Base-by-base conservation (phyloP, 2,113 vertebrate genomes). In the Protomyctophum bolini region DNA sequence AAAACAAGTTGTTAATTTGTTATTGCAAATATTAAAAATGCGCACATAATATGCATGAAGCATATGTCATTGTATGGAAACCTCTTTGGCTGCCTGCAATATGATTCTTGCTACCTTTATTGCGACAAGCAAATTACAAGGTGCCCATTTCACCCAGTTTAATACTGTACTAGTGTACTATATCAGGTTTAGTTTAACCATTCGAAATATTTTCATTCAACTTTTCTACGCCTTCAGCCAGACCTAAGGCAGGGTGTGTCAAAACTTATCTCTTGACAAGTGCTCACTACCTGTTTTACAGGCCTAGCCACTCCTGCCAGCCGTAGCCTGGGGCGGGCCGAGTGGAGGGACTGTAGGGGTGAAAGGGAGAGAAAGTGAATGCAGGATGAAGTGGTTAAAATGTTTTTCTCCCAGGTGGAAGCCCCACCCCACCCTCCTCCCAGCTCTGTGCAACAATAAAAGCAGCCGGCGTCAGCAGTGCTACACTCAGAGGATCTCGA, bases 401-500 rank as follows among this genome's bases (percentile, higher is more conserved):
- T 49, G 52, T 29, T 47, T 58, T 59, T 47, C 60, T 52, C 62
- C 56, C 70, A 71, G 64, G 10, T 49, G 33, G 21, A 79, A 6
- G 64, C n/a, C n/a, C n/a, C n/a, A n/a, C 58, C 85, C 76, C 75
- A 6, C 84, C 79, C 87, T 56, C 90, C 88, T 83, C 48, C 57
- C 52, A 1, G 11, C 54, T 33, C 10, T 0, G 8, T 10, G n/a
- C 28, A n/a, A 57, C 41, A 48, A 91, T 92, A 93, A 90, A 93
- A 92, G 72, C 61, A 28, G 41, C 1, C 9, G 11, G 68, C 51
- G 68, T 21, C 46, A 59, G 66, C 56, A 61, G 77, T 80, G 21
- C 72, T 78, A 73, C 85, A 92, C 86, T 85, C 91, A 93, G 88
- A 92, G 87, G 92, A 90, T 91, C 71, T 89, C 70, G 78, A 89